Evolutionary conservation across 2,113 vertebrate species (phyloP).

Genomic region (Poeciliopsis prolifica): DNA sequence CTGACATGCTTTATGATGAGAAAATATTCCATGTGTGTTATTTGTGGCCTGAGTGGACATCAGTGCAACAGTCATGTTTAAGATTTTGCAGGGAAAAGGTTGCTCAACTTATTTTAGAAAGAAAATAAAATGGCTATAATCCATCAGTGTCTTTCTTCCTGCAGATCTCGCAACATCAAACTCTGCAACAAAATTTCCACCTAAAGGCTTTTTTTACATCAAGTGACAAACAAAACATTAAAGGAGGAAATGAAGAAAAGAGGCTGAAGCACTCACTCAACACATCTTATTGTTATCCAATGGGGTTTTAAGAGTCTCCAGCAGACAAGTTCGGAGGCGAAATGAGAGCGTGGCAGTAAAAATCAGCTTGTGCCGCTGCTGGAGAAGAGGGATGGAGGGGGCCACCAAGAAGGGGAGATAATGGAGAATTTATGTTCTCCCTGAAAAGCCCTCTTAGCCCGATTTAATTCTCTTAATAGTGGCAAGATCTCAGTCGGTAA

Average conservation of each 20-base stretch:
- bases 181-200: constrained; percentile 43
- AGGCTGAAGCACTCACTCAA: constrained; percentile 26
- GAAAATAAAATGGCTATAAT: constrained; percentile 4
- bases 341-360: constrained; percentile 47
- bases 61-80: background rate
- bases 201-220: constrained; percentile 39
- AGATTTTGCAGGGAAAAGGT: background rate
- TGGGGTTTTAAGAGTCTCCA: constrained; percentile 48
- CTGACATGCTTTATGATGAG: background rate
- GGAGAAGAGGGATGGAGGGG: constrained; percentile 55
- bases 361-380: constrained; percentile 43
- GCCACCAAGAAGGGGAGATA: constrained; percentile 66
- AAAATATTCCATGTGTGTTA: background rate
- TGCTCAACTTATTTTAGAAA: background rate
- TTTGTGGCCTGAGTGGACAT: background rate
- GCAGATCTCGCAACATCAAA: constrained; percentile 31
- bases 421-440: constrained; percentile 77
- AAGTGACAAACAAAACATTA: constrained; percentile 57
- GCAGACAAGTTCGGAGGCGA: constrained; percentile 36
- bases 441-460: constrained; percentile 64
- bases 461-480: constrained; percentile 76
- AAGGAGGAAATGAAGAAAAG: constrained; percentile 14
- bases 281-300: constrained; percentile 43
- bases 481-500: constrained; percentile 58
- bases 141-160: constrained; percentile 33